Percentiles rank a stretch among this genome's conserved stretches.
These are phyloP conservation scores for Sphaerophoria rueppellii DNA, from an alignment of 2,888 invertebrate species.

Conservation along the genomic window DNA sequence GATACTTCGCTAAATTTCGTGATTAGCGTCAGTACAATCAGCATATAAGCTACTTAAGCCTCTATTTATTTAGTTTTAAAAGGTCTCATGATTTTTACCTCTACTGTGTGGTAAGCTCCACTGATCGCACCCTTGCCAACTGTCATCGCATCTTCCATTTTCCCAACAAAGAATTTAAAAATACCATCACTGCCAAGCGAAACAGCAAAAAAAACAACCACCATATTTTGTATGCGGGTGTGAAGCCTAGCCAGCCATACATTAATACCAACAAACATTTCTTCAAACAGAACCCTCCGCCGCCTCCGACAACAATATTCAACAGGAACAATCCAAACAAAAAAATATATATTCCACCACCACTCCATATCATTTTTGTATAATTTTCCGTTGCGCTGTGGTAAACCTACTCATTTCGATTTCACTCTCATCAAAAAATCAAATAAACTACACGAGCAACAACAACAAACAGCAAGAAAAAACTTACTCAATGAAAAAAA, in stretches of 20 bases:
- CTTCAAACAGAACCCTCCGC: constrained; percentile 5
- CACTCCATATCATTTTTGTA: constrained; percentile 36
- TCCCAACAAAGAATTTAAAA: neutral
- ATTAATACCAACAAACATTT: neutral
- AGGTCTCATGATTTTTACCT: constrained; percentile 6
- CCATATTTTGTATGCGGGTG: constrained; percentile 43
- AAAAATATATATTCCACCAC: constrained; percentile 18
- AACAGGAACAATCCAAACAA: neutral
- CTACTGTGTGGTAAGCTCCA: constrained; percentile 54
- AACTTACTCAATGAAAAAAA: neutral
- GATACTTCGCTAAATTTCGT: too few relatives aligned
- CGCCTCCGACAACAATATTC: neutral
- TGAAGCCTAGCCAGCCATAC: neutral
- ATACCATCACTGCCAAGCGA: constrained; percentile 9
- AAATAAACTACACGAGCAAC: neutral
- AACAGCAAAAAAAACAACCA: constrained; percentile 4
- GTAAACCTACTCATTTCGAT: constrained; percentile 45
- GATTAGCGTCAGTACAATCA: too few relatives aligned
- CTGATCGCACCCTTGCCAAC: constrained; percentile 61
- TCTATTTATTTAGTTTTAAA: too few relatives aligned
- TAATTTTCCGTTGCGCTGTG: constrained; percentile 51
- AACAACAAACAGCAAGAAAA: constrained; percentile 28
- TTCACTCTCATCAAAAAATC: constrained; percentile 24
- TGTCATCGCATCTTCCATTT: constrained; percentile 40
- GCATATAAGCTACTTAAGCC: too few relatives aligned